Evolutionary conservation across 2,113 vertebrate genomes (phyloP).

Genomic region (Bos javanicus): DNA sequence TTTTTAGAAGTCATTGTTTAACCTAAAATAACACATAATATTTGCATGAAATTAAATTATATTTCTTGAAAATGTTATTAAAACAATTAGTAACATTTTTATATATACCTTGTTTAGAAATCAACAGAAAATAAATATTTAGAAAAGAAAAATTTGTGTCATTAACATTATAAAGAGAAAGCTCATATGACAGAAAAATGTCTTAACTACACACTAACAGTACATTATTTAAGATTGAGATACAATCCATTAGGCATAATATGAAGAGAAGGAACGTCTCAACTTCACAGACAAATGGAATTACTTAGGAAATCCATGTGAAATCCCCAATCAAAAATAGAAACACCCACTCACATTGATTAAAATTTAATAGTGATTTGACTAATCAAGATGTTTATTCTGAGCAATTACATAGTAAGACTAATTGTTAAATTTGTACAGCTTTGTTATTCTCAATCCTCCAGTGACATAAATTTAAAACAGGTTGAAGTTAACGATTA

Average conservation of each 20-base stretch:
- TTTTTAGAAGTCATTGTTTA: not conserved
- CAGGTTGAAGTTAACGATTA: conserved; percentile 54
- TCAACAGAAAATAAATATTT: not conserved
- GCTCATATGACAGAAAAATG: not conserved
- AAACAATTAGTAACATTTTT: not conserved
- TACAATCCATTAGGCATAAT: not conserved
- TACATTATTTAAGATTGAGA: not conserved
- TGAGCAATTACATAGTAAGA: conserved; percentile 56
- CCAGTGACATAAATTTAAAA: conserved; percentile 50
- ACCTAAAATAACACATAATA: not conserved
- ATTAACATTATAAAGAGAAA: not conserved
- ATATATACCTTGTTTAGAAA: not conserved
- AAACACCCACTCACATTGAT: conserved; percentile 57
- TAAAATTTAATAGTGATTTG: conserved; percentile 70
- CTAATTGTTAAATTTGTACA: conserved; percentile 65
- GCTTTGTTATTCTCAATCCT: conserved; percentile 56
- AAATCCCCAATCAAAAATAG: conserved; percentile 57
- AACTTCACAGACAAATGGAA: conserved; percentile 6
- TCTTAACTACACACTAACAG: not conserved
- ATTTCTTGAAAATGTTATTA: not conserved
- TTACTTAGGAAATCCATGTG: conserved; percentile 35
- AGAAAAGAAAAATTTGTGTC: conserved; percentile 1
- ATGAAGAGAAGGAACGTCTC: not conserved
- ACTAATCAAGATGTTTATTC: conserved; percentile 62
- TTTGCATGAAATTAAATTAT: not conserved